Percentiles rank a stretch among this genome's conserved stretches.
These are phyloP conservation scores for Lithosia quadra DNA, from an alignment of 2,888 invertebrate genomes.

Conservation along the genomic window DNA sequence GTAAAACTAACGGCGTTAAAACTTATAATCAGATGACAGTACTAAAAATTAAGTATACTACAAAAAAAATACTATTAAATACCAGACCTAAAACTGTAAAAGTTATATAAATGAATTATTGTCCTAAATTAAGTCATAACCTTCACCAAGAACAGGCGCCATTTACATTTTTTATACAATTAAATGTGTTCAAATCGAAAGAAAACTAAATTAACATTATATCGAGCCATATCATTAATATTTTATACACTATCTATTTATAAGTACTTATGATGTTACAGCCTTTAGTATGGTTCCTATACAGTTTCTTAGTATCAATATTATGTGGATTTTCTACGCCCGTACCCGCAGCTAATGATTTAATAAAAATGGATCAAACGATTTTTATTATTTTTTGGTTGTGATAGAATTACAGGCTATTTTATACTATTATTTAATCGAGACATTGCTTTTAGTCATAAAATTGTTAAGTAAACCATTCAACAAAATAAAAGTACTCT, in stretches of 20 bases:
- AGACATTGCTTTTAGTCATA: too few relatives aligned
- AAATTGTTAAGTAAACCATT: not conserved
- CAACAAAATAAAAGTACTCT: slow-evolving; percentile 9
- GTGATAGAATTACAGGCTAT: not conserved
- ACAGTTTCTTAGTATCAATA: slow-evolving; percentile 37
- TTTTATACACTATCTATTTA: slow-evolving; percentile 23
- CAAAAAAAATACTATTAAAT: too few relatives aligned
- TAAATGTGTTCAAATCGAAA: not conserved
- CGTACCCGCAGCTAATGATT: slow-evolving; percentile 31
- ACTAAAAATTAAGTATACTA: too few relatives aligned
- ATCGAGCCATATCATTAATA: slow-evolving; percentile 10
- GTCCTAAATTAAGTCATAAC: too few relatives aligned
- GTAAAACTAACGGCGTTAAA: not conserved
- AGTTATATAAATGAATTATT: too few relatives aligned
- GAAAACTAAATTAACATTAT: not conserved
- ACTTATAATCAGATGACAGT: not conserved
- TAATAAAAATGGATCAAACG: slow-evolving; percentile 12
- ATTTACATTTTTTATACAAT: not conserved
- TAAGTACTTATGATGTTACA: slow-evolving; percentile 36
- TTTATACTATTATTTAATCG: not conserved
- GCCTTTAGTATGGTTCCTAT: slow-evolving; percentile 62
- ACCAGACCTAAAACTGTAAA: too few relatives aligned
- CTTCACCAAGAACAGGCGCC: too few relatives aligned
- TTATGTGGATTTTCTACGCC: slow-evolving; percentile 38
- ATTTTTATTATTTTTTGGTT: not conserved